Percentiles rank a stretch among this genome's conserved stretches.
Conservation (phyloP, 2,888 invertebrate species). For the Itoplectis maculator region DNA sequence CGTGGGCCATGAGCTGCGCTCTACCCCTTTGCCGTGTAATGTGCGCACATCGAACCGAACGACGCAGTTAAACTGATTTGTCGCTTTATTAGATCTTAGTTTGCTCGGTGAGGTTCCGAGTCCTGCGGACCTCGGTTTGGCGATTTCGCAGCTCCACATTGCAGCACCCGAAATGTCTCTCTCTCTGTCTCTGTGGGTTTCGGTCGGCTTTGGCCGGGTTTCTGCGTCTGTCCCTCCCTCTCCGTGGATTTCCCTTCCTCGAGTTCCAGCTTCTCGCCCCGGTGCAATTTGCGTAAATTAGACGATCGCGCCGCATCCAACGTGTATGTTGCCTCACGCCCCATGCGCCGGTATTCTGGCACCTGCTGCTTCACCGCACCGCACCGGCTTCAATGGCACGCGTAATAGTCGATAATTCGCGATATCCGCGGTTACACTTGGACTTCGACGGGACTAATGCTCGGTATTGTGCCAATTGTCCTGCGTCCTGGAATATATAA, state of each 20-base stretch:
- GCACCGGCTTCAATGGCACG: conserved; percentile 78
- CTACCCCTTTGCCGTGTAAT: conserved; percentile 72
- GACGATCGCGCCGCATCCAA: conserved; percentile 64
- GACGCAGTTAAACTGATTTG: conserved; percentile 81
- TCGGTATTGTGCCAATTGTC: conserved; percentile 56
- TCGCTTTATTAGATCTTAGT: conserved; percentile 85
- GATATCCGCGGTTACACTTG: conserved; percentile 64
- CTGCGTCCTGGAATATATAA: conserved; percentile 14
- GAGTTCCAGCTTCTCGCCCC: conserved; percentile 29
- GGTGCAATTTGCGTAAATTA: conserved; percentile 74
- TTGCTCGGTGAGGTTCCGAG: conserved; percentile 69
- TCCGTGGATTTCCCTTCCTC: background rate
- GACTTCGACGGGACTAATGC: conserved; percentile 52
- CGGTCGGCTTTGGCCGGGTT: too few relatives aligned
- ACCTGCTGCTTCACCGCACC: conserved; percentile 52
- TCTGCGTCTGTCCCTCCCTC: conserved; percentile 6
- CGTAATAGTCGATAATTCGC: conserved; percentile 82
- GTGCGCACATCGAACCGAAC: conserved; percentile 69
- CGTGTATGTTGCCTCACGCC: conserved; percentile 37
- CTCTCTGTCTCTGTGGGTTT: conserved; percentile 19
- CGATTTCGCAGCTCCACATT: conserved; percentile 49
- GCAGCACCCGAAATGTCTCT: conserved; percentile 66
- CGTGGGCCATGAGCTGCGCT: conserved; percentile 62
- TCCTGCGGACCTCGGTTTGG: conserved; percentile 17
- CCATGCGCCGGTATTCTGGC: background rate